A percentile compares a stretch with the other conserved stretches of the same genome.
These are phyloP conservation scores for Lasiommata megera DNA, from an alignment of 2,888 invertebrate species.

Conservation along the genomic window DNA sequence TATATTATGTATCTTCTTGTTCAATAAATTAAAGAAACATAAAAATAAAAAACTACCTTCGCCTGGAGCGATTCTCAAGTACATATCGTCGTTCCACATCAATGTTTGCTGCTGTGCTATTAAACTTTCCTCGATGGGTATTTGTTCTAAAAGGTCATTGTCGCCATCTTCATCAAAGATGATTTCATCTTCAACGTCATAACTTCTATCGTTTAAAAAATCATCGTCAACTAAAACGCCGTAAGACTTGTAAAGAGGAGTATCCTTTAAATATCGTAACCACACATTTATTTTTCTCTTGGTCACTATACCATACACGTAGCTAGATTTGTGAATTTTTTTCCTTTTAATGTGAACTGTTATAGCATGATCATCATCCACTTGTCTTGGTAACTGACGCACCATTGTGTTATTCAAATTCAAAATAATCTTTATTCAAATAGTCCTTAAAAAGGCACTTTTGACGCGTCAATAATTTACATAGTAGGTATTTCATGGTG, in stretches of 20 bases:
- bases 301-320: not conserved
- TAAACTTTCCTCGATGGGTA: conserved; percentile 34
- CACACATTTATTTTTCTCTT: not conserved
- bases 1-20: no score
- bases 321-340: not conserved
- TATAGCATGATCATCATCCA: not conserved
- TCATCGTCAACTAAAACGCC: no score
- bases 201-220: no score
- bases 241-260: not conserved
- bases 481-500: no score
- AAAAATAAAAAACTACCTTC: no score
- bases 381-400: not conserved
- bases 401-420: not conserved
- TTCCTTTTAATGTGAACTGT: not conserved
- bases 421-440: no score
- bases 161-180: no score
- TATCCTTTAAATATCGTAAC: not conserved
- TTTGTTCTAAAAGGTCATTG: conserved; percentile 28
- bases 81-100: not conserved
- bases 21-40: no score
- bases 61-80: not conserved
- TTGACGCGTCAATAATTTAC: no score
- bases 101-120: conserved; percentile 23
- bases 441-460: no score
- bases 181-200: no score